These are phyloP conservation scores for Patella caerulea DNA, from an alignment of 2,888 invertebrate genomes.

Conservation along the genomic window DNA sequence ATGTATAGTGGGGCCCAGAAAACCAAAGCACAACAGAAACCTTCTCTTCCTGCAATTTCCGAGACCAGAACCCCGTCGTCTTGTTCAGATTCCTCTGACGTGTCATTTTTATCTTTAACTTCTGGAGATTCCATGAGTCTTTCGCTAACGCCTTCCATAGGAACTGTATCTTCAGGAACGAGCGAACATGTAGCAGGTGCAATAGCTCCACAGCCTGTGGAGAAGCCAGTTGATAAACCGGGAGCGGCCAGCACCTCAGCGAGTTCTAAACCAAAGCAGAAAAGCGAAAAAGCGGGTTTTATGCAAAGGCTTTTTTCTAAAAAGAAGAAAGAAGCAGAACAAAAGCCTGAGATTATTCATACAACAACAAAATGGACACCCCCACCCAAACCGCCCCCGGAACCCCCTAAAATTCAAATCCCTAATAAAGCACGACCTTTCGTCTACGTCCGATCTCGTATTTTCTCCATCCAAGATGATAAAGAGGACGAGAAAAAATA, in stretches of 20 bases:
- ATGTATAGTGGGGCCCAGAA: conserved; percentile 16
- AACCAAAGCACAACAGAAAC: conserved; percentile 33
- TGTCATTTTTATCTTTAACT: conserved; percentile 33
- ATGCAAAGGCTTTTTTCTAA: conserved; percentile 62
- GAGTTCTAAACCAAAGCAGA: conserved; percentile 31
- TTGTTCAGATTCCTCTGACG: conserved; percentile 42
- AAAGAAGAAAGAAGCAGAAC: conserved; percentile 53
- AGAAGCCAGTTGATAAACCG: conserved; percentile 25
- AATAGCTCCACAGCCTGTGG: conserved; percentile 28
- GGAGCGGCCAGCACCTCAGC: background rate
- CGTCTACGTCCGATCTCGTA: conserved; percentile 59
- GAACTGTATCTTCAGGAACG: conserved; percentile 21
- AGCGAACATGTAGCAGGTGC: conserved; percentile 16
- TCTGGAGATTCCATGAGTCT: conserved; percentile 27
- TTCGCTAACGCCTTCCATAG: conserved; percentile 21
- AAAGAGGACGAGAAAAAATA: conserved; percentile 41
- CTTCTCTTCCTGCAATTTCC: conserved; percentile 44
- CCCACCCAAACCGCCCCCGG: conserved; percentile 30
- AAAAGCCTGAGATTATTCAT: conserved; percentile 11
- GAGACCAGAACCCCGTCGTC: conserved; percentile 46
- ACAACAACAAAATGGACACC: conserved; percentile 10
- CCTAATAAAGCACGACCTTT: conserved; percentile 54
- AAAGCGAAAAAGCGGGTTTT: conserved; percentile 49
- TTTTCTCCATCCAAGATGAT: conserved; percentile 60
- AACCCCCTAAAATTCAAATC: conserved; percentile 34